phyloP scores from a whole-genome alignment of 2,888 invertebrate species.

The Aproaerema taeniolella region DNA sequence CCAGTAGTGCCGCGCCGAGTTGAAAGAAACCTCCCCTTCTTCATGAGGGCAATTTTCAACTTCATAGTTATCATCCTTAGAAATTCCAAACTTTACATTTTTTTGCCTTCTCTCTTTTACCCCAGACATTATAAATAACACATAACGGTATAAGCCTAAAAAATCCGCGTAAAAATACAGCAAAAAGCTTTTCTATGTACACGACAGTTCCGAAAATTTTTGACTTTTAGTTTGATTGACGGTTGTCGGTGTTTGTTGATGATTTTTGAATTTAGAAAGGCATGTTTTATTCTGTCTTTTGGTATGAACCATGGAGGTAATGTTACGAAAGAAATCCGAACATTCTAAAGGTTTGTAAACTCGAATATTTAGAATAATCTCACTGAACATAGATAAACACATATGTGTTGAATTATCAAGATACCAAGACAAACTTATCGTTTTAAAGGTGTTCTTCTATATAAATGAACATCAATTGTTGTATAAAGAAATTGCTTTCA shows the following conservation, averaged over 20 bases:
- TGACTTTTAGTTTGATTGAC: constrained; percentile 18
- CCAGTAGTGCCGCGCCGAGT: constrained; percentile 58
- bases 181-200: constrained; percentile 26
- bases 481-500: too few species aligned
- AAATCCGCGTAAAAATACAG: constrained; percentile 36
- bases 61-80: constrained; percentile 52
- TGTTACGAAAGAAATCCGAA: too few species aligned
- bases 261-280: constrained; percentile 10
- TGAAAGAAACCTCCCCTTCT: constrained; percentile 48
- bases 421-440: too few species aligned
- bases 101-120: constrained; percentile 48
- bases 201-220: constrained; percentile 26
- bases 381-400: too few species aligned
- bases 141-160: constrained; percentile 27
- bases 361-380: too few species aligned
- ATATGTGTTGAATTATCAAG: too few species aligned
- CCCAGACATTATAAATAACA: constrained; percentile 31
- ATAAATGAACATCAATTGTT: too few species aligned
- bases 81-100: constrained; percentile 55
- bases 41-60: constrained; percentile 31
- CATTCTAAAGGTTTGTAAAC: too few species aligned
- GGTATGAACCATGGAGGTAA: too few species aligned
- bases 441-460: too few species aligned
- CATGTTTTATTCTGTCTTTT: not conserved
- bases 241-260: not conserved